Evolutionary conservation across 2,113 vertebrate species (phyloP).

Genomic region (Motacilla alba): DNA sequence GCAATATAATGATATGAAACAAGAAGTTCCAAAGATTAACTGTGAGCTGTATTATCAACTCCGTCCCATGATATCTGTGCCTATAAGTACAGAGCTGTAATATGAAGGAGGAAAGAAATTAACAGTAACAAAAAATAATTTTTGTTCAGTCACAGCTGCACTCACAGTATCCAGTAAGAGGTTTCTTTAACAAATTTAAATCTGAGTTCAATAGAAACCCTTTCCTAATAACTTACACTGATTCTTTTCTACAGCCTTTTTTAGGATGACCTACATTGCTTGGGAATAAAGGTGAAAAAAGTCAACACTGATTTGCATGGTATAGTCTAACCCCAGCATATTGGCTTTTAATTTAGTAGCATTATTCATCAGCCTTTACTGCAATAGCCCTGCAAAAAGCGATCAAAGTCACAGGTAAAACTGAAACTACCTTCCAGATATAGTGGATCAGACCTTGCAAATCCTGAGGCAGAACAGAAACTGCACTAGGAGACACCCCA

Average conservation of each 20-base stretch:
- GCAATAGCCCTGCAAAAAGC: neutral
- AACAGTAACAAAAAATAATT: neutral
- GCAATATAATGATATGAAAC: conserved; percentile 1
- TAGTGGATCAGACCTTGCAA: neutral
- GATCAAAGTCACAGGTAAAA: neutral
- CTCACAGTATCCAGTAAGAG: neutral
- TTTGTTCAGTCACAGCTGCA: neutral
- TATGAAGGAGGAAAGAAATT: neutral
- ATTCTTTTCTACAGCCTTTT: neutral
- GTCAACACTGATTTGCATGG: neutral
- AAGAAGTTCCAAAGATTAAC: conserved; percentile 39
- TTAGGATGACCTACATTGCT: conserved; percentile 4
- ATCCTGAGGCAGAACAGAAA: neutral
- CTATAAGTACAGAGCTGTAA: neutral
- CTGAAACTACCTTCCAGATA: neutral
- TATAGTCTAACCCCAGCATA: neutral
- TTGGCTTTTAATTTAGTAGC: neutral
- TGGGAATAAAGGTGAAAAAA: conserved; percentile 30
- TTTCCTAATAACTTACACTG: neutral
- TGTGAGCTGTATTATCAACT: neutral
- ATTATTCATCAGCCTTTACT: neutral
- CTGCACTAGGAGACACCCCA: neutral
- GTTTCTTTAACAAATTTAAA: neutral
- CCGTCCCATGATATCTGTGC: neutral
- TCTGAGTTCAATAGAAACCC: neutral